Evolutionary conservation across 2,888 invertebrate genomes (phyloP), one percentile per base, ranked within the genome.

Genomic region (Microplitis deprimator): DNA sequence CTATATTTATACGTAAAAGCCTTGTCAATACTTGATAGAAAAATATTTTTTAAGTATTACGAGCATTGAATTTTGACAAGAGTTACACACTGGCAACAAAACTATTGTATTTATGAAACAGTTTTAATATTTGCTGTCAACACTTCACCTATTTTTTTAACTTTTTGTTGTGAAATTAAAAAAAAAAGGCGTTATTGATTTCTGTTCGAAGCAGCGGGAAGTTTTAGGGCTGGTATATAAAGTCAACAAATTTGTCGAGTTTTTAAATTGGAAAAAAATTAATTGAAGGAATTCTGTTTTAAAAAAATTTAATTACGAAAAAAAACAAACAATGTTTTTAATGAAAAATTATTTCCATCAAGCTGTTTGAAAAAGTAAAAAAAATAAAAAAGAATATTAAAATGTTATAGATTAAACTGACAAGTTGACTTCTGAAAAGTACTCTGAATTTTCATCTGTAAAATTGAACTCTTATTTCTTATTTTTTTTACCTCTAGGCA

Each of bases 131-230:
- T 8, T 79, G 76, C 68, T 85, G 83, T n/a, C 73, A 80, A 75
- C 87, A 88, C 77, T 84, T 84, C 60, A 87, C 61, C 73, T 81
- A 84, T 62, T 84, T 74, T 0, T 80, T 76, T 1, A 40, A 16
- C 29, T 82, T 86, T 86, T 29, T 3, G 3, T 29, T 29, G 29
- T 2, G 29, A 29, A 29, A 29, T 29, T 29, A 4, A 29, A 29
- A 29, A 29, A 29, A 29, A 29, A 29, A 29, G 29, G 29, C 29
- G 4, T 29, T 29, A 29, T 29, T 29, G 29, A 29, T 29, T 29
- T 29, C 29, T 4, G 29, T 29, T 3, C 29, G 29, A 29, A 29
- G 29, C 29, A 29, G 29, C 29, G 4, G 29, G 29, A 29, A 29
- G 29, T 29, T 29, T 29, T 29, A 3, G 3, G 29, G 0, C 29